Conservation (phyloP, 92 coral and sea anemone species). For the Ricordea florida region DNA sequence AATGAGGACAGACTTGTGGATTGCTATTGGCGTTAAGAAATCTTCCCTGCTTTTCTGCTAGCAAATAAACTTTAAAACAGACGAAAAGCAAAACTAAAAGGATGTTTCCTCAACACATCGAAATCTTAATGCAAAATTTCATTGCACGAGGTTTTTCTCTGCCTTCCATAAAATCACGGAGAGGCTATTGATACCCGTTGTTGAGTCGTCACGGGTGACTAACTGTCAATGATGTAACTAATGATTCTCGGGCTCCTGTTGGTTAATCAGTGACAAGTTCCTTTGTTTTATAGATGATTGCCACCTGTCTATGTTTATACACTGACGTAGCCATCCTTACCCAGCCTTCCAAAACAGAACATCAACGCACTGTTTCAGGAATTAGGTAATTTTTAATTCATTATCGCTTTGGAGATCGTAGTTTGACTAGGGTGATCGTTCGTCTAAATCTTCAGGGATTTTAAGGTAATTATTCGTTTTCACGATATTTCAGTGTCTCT, state of each 20-base stretch:
- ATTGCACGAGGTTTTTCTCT: not conserved
- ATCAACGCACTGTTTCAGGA: constrained; percentile 73
- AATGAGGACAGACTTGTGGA: constrained; percentile 49
- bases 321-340: constrained; percentile 68
- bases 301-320: constrained; percentile 71
- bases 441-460: constrained; percentile 34
- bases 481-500: not conserved
- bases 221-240: constrained; percentile 67
- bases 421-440: constrained; percentile 65
- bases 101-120: not conserved
- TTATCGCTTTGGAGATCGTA: constrained; percentile 67
- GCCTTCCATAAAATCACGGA: not conserved
- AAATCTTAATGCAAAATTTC: not conserved
- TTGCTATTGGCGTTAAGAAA: not conserved
- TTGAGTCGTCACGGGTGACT: constrained; percentile 62
- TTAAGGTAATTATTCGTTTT: constrained; percentile 50
- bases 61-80: not conserved
- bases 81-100: constrained; percentile 1
- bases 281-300: constrained; percentile 43
- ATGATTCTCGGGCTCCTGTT: constrained; percentile 16
- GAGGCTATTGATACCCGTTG: constrained; percentile 40
- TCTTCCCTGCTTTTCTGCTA: not conserved
- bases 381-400: constrained; percentile 83
- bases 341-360: constrained; percentile 57
- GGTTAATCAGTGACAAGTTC: constrained; percentile 30